These are phyloP conservation scores for Zygaena filipendulae DNA, from an alignment of 2,888 invertebrate species.

Conservation along the genomic window DNA sequence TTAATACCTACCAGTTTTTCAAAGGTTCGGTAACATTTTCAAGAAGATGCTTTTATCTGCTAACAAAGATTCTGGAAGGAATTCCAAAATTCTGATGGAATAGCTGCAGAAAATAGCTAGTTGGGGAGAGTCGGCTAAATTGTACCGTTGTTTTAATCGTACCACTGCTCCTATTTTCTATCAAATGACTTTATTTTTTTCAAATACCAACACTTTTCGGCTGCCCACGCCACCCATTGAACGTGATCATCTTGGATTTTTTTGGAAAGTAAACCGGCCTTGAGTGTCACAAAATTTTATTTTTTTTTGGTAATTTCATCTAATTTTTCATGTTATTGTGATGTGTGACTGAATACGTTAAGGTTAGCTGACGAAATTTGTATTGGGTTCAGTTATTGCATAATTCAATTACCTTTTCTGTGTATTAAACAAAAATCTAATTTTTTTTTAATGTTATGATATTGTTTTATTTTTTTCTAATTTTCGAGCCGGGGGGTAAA, in stretches of 20 bases:
- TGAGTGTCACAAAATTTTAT: background rate
- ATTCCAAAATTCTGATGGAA: too few species aligned
- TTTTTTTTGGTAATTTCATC: too few species aligned
- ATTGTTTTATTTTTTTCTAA: background rate
- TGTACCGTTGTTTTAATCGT: background rate
- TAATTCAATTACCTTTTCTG: too few species aligned
- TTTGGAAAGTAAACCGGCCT: background rate
- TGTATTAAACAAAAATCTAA: background rate
- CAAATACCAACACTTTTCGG: background rate
- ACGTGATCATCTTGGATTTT: too few species aligned
- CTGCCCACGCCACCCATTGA: too few species aligned
- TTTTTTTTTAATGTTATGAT: background rate
- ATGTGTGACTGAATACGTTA: constrained; percentile 1
- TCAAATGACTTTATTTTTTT: background rate
- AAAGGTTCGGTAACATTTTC: too few species aligned
- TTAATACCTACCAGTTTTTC: too few species aligned
- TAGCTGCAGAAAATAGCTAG: too few species aligned
- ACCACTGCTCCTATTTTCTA: background rate
- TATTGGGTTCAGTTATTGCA: constrained; percentile 1
- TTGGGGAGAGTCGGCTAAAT: background rate
- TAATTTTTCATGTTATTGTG: too few species aligned
- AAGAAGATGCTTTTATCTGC: too few species aligned
- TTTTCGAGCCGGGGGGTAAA: background rate
- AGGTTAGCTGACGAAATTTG: constrained; percentile 9
- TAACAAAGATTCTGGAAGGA: too few species aligned